Conservation (phyloP, 1,140 invertebrate species). For the Ylistrum balloti region DNA sequence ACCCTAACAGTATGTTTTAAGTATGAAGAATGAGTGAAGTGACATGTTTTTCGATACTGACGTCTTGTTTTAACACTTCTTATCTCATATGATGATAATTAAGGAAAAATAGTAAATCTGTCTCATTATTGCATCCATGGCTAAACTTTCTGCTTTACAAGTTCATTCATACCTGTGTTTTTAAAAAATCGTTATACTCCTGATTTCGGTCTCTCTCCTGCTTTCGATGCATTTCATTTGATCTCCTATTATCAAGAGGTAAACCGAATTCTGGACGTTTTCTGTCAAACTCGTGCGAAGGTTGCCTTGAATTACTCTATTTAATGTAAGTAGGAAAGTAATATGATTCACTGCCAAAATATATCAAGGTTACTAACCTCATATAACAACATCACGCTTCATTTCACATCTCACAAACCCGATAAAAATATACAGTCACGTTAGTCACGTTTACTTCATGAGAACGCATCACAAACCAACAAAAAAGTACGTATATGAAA, state of each 20-base stretch:
- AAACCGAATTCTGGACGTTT: neutral
- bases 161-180: neutral
- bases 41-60: too few relatives aligned
- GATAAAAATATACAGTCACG: neutral
- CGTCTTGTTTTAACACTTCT: too few relatives aligned
- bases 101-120: too few relatives aligned
- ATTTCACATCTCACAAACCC: neutral
- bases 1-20: too few relatives aligned
- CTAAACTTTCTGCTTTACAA: neutral
- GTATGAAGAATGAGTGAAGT: too few relatives aligned
- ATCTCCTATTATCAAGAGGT: conserved; percentile 17
- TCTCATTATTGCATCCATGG: too few relatives aligned
- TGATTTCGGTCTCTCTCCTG: conserved; percentile 1
- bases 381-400: neutral
- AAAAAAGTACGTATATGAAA: too few relatives aligned
- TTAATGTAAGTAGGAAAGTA: neutral
- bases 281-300: neutral
- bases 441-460: too few relatives aligned
- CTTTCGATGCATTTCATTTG: neutral
- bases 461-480: too few relatives aligned
- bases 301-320: neutral
- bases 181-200: neutral
- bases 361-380: neutral
- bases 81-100: too few relatives aligned
- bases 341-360: neutral